Evolutionary conservation across 2,797 vertebrate genomes (phyloP).

Genomic region (Tenualosa ilisha): DNA sequence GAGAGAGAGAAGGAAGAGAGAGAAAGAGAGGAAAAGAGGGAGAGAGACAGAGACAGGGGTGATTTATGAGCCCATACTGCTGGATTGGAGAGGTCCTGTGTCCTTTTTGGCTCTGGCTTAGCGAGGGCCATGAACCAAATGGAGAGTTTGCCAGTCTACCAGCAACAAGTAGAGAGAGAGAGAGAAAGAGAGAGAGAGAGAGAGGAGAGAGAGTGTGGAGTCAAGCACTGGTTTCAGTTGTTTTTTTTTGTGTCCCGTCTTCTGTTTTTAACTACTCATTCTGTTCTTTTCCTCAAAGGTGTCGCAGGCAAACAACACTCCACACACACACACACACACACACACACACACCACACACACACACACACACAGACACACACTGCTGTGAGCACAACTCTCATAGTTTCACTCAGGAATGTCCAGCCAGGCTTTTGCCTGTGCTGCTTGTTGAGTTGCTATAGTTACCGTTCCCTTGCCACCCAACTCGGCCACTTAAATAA

Average conservation of each 20-base stretch:
- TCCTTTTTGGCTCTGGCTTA: no score
- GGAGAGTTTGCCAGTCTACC: no score
- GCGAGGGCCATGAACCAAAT: no score
- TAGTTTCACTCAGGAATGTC: not conserved
- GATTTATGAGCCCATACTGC: no score
- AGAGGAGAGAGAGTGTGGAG: not conserved
- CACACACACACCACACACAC: conserved; percentile 9
- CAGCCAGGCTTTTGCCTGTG: not conserved
- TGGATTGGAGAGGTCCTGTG: not conserved
- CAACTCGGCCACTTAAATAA: not conserved
- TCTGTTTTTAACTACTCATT: not conserved
- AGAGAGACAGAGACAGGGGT: not conserved
- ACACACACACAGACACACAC: conserved; percentile 20
- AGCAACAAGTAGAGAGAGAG: not conserved
- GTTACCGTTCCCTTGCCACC: not conserved
- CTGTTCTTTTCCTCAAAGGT: conserved; percentile 2
- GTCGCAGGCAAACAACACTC: not conserved
- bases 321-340: not conserved
- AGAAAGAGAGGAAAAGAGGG: not conserved
- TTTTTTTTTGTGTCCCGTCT: not conserved
- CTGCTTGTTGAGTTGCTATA: not conserved
- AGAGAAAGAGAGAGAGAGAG: not conserved
- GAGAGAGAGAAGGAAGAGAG: not conserved
- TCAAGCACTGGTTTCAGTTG: not conserved
- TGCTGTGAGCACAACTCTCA: not conserved